A percentile compares a stretch with the other conserved stretches of the same genome.
These are phyloP conservation scores for Salarias fasciatus DNA, from an alignment of 2,797 vertebrate genomes.

Conservation along the genomic window DNA sequence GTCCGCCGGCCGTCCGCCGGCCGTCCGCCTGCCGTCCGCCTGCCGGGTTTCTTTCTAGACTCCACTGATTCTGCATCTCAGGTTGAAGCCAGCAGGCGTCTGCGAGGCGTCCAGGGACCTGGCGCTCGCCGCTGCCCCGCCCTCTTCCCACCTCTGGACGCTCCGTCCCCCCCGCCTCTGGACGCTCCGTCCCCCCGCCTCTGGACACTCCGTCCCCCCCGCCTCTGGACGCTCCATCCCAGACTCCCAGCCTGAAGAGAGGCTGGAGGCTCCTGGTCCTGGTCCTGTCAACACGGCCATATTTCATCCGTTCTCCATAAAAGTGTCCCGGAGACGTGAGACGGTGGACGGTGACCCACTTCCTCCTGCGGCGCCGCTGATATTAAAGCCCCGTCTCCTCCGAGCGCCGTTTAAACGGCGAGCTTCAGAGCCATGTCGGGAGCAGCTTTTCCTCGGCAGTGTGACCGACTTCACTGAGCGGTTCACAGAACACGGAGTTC, in stretches of 20 bases:
- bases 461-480: no score
- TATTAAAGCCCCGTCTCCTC: not conserved
- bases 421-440: not conserved
- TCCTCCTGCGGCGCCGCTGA: not conserved
- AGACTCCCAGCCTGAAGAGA: not conserved
- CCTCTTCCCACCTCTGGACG: no score
- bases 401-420: constrained; percentile 8
- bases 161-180: constrained; percentile 2
- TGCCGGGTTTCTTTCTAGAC: no score
- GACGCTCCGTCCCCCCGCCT: no score
- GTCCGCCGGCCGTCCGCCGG: no score
- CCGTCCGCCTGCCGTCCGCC: no score
- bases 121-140: no score
- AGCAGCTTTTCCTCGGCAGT: not conserved
- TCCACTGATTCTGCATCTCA: no score
- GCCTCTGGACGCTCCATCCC: not conserved
- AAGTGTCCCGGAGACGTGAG: constrained; percentile 9
- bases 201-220: constrained; percentile 6
- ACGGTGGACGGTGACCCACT: not conserved
- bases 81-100: no score
- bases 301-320: constrained; percentile 6
- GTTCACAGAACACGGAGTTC: no score
- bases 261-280: constrained; percentile 15
- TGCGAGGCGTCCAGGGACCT: no score
- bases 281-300: constrained; percentile 27